Base-by-base conservation (phyloP, 2,797 vertebrate species). In the Liparis tanakae region DNA sequence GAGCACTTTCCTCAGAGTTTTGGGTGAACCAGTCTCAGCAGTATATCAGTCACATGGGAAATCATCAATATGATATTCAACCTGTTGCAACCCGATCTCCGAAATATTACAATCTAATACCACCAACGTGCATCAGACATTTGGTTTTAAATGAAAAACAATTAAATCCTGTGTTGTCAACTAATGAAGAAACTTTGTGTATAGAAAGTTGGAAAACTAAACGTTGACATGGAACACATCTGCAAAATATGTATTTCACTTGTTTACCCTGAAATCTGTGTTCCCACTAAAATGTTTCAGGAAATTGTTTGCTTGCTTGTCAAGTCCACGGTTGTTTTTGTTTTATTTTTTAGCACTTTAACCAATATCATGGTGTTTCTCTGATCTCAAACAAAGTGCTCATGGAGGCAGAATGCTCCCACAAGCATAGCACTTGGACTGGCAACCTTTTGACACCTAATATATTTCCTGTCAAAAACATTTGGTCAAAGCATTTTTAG, bases 11-110 rank as follows among this genome's bases (percentile, higher is more conserved):
- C 18, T 14, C 2, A 14, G n/a, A 79, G 46, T 56, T 61, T 48
- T 54, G 46, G 1, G 54, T 15, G 48, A 59, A 58, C 10, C 34
- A 51, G 6, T 10, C 37, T 54, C 15, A 34, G 54, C 33, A 36
- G n/a, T 4, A 58, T 15, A 56, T 67, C n/a, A 70, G 36, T 53
- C 58, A 61, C 25, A 15, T 13, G 13, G 54, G 13, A 57, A 67
- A 57, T 57, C 39, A 10, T 36, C 3, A 34, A 7, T 5, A 22
- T 69, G 41, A 37, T 67, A 36, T 48, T 67, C 25, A 37, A 25
- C 2, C 12, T 9, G 15, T 2, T n/a, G 57, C 67, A 43, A 53
- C 17, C 10, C 22, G 15, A n/a, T 53, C 36, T 20, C 4, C 17
- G 15, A 17, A 48, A 54, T 8, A n/a, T 15, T 18, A 37, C n/a